Percentiles rank a stretch among this genome's conserved stretches.
Evolutionary conservation across 2,113 vertebrate genomes (phyloP).

Genomic region (Dasyornis broadbenti): DNA sequence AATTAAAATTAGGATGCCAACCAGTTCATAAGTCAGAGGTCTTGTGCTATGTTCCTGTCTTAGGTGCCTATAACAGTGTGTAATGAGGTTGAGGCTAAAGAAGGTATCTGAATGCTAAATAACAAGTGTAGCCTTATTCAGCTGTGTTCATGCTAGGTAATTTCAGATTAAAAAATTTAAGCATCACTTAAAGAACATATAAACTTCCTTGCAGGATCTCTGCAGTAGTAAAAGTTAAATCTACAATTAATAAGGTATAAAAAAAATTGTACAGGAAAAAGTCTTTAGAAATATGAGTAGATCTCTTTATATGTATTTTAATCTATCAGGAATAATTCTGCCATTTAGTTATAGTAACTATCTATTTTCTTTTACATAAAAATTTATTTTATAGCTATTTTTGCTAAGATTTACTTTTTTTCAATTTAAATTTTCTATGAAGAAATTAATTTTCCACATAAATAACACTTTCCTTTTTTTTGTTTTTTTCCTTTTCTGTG

Average conservation of each 20-base stretch:
- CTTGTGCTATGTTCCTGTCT: rapidly evolving
- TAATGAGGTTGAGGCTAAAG: background rate
- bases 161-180: background rate
- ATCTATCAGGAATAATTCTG: background rate
- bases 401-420: background rate
- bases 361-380: background rate
- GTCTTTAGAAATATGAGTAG: background rate
- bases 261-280: background rate
- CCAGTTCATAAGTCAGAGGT: background rate
- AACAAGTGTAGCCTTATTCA: background rate
- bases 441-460: background rate
- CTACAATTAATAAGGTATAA: background rate
- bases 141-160: background rate
- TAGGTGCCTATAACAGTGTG: rapidly evolving
- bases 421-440: background rate
- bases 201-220: background rate
- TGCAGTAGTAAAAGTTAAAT: background rate
- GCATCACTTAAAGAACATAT: rapidly evolving
- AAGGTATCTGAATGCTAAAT: background rate
- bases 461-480: background rate
- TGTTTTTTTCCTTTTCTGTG: background rate
- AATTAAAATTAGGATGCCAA: background rate
- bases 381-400: background rate
- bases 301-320: background rate
- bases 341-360: background rate